A percentile compares a stretch with the other conserved stretches of the same genome.
These are phyloP conservation scores for Pygocentrus nattereri DNA, from an alignment of 2,797 vertebrate genomes.

Conservation along the genomic window DNA sequence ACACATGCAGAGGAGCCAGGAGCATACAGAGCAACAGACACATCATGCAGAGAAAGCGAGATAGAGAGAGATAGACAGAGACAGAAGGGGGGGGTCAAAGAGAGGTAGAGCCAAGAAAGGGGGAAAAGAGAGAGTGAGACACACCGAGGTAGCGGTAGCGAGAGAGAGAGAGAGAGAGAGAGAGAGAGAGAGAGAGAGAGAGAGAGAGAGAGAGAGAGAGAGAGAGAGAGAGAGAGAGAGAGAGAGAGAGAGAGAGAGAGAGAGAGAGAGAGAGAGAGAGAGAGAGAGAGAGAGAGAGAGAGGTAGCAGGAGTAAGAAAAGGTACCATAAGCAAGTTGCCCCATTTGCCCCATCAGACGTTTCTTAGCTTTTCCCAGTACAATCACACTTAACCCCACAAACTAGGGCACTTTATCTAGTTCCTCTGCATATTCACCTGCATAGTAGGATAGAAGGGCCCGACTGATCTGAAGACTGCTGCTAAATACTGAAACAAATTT, in stretches of 20 bases:
- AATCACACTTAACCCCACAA: neutral
- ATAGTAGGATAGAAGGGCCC: too few species aligned
- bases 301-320: conserved; percentile 66
- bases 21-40: conserved; percentile 84
- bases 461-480: too few species aligned
- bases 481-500: too few species aligned
- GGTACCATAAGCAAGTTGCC: conserved; percentile 44
- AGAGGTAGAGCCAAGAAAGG: neutral
- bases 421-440: neutral
- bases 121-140: conserved; percentile 13
- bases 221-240: conserved; percentile 20
- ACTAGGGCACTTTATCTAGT: neutral
- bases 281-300: conserved; percentile 3
- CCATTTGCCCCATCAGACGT: conserved; percentile 30
- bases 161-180: conserved; percentile 39
- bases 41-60: conserved; percentile 40
- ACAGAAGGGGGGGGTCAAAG: conserved; percentile 43
- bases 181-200: conserved; percentile 64
- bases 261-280: conserved; percentile 60
- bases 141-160: too few species aligned
- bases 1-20: conserved; percentile 86
- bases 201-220: conserved; percentile 48
- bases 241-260: conserved; percentile 62
- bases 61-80: conserved; percentile 21
- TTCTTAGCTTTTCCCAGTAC: conserved; percentile 13